phyloP scores from a whole-genome alignment of 2,113 vertebrate species.

The Malaclemys terrapin region DNA sequence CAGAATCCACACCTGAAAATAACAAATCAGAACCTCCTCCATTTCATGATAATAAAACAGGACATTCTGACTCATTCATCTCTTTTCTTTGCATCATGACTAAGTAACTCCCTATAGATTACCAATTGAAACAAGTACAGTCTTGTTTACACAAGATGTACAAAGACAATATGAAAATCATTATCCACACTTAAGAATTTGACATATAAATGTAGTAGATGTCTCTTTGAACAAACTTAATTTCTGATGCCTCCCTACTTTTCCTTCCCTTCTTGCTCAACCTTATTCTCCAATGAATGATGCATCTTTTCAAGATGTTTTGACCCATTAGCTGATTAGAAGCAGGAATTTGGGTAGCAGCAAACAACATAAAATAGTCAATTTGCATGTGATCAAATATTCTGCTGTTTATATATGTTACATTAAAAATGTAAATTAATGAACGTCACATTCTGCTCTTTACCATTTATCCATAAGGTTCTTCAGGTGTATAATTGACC shows the following conservation, averaged over 20 bases:
- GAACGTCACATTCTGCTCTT: background rate
- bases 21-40: background rate
- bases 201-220: conserved; percentile 1
- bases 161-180: conserved; percentile 9
- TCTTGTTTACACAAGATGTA: background rate
- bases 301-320: background rate
- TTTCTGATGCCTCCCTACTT: background rate
- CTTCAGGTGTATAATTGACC: background rate
- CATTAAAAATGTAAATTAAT: background rate
- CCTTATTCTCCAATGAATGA: background rate
- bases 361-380: background rate
- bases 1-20: conserved; percentile 11
- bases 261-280: background rate
- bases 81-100: background rate
- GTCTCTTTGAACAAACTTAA: background rate
- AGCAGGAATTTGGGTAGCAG: conserved; percentile 16
- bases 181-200: background rate
- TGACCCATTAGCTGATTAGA: background rate
- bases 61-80: background rate
- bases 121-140: background rate
- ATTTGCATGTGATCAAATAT: background rate
- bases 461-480: background rate
- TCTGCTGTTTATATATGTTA: background rate
- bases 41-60: fast-evolving
- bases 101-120: background rate